Conservation (phyloP, 2,888 invertebrate genomes). For the Lasioglossum calceatum region DNA sequence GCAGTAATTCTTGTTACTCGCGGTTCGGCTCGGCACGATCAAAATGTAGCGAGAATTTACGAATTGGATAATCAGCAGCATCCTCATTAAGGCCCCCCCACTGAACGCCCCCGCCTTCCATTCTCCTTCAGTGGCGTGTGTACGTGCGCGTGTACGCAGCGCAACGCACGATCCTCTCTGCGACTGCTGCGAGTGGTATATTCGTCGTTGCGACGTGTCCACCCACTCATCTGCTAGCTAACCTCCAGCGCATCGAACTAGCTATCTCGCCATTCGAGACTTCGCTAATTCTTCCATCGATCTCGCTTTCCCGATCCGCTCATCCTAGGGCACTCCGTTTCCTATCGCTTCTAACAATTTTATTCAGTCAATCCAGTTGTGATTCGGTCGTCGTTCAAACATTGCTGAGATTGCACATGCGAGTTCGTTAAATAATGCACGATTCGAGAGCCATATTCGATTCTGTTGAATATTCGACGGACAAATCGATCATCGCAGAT, state of each 20-base stretch:
- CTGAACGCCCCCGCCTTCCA: slow-evolving; percentile 83
- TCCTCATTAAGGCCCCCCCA: slow-evolving; percentile 87
- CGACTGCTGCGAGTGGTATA: background rate
- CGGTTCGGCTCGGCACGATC: slow-evolving; percentile 78
- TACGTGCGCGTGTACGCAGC: slow-evolving; percentile 31
- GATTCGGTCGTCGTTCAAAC: no score
- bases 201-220: slow-evolving; percentile 48
- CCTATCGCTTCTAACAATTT: background rate
- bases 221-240: slow-evolving; percentile 58
- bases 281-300: slow-evolving; percentile 59
- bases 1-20: slow-evolving; percentile 79
- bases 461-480: background rate
- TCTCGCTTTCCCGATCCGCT: slow-evolving; percentile 61
- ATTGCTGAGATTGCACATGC: no score
- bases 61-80: slow-evolving; percentile 89
- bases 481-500: background rate
- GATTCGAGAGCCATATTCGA: background rate
- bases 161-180: slow-evolving; percentile 22
- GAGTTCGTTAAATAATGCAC: background rate
- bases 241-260: slow-evolving; percentile 23
- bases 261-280: background rate
- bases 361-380: background rate
- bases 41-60: slow-evolving; percentile 85
- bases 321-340: background rate
- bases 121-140: slow-evolving; percentile 71